A percentile compares a stretch with the other conserved stretches of the same genome.
phyloP scores from a whole-genome alignment of 2,888 invertebrate species.

The Gordius sp. region DNA sequence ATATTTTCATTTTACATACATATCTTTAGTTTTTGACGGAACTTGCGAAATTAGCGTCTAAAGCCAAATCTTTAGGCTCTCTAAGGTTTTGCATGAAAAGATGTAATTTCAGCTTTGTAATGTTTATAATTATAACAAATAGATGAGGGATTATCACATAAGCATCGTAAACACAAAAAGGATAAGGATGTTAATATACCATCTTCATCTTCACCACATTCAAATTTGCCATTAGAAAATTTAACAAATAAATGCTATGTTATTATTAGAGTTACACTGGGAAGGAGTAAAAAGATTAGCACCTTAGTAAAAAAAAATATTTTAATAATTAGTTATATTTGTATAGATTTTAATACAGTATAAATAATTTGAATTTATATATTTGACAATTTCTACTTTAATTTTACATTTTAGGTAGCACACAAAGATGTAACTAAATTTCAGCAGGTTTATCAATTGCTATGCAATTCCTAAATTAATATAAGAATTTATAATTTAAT shows the following conservation, averaged over 20 bases:
- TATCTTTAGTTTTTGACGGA: background rate
- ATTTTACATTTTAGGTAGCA: background rate
- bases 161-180: background rate
- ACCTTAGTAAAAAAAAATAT: background rate
- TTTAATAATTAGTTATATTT: background rate
- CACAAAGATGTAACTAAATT: background rate
- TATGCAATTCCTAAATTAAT: too few relatives aligned
- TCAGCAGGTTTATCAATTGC: background rate
- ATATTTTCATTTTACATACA: background rate
- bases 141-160: background rate
- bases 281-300: background rate
- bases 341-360: too few relatives aligned
- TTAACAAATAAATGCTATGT: background rate
- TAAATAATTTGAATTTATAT: too few relatives aligned
- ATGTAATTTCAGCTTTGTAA: background rate
- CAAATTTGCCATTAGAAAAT: background rate
- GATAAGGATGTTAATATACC: too few relatives aligned
- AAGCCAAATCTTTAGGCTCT: background rate
- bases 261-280: background rate
- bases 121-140: background rate
- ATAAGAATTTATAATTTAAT: background rate
- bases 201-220: background rate
- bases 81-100: background rate
- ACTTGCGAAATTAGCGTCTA: background rate
- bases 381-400: too few relatives aligned